phyloP scores from a whole-genome alignment of 92 coral and sea anemone species.

The Umimayanthus kanabou region DNA sequence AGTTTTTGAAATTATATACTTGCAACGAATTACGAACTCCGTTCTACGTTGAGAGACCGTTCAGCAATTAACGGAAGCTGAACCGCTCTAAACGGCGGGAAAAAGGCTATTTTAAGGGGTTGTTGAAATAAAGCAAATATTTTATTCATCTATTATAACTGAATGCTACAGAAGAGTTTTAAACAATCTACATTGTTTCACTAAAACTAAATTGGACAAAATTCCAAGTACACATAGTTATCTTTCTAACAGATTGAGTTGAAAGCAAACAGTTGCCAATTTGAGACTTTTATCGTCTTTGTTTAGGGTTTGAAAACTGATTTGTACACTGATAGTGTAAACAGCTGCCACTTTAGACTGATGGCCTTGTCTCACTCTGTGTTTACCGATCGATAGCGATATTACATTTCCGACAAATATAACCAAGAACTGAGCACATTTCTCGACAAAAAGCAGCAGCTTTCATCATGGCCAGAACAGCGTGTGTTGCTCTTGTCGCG shows the following conservation, averaged over 20 bases:
- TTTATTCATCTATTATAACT: too few species aligned
- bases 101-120: background rate
- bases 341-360: background rate
- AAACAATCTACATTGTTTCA: background rate
- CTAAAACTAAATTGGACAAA: background rate
- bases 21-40: background rate
- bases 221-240: background rate
- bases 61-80: background rate
- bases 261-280: background rate
- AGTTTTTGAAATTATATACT: too few species aligned
- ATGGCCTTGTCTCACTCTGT: background rate
- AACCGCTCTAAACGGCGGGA: background rate
- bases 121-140: background rate
- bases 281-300: background rate
- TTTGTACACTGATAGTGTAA: background rate
- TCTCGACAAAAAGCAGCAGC: background rate
- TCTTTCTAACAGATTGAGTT: background rate
- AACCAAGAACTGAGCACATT: background rate
- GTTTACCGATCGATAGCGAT: background rate
- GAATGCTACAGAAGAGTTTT: too few species aligned
- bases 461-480: background rate
- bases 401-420: background rate
- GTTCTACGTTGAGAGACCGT: background rate
- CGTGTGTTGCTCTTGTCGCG: background rate
- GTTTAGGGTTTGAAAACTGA: background rate